Evolutionary conservation across 2,888 invertebrate species (phyloP), one percentile per base, ranked within the genome.

Genomic region (Agrenia bidenticulata): DNA sequence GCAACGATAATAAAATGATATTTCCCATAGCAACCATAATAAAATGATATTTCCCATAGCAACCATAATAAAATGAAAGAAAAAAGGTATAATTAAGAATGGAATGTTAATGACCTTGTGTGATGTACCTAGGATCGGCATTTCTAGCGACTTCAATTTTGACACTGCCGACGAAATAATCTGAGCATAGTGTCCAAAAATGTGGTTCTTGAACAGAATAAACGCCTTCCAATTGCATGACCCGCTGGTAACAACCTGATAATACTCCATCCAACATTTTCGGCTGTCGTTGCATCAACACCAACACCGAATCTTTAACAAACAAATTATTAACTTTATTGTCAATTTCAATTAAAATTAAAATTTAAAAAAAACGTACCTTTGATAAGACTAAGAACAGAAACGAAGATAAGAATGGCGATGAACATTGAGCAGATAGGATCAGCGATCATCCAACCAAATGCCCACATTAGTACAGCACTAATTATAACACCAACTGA

Each of bases 381-480:
- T 77, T 88, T 88, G 76, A 93, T 87, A 73, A 93, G 81, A 42
- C 90, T 87, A 65, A 92, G 78, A 23, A 91, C 95, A 85, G 95
- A 96, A 39, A 90, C 82, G 23, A 89, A 90, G 78, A 98, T 95
- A 26, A 97, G 84, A 24, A 91, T 78, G 11, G 97, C 90, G 76
- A 98, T 98, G 77, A 95, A 94, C 87, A 98, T 93, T 1, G 97
- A 97, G 80, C 97, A 97, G 76, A 98, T 92, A 0, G 97, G 97
- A 82, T 98, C 97, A 5, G 97, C 97, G 77, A 95, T 89, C 93
- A 96, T 94, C 96, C 96, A 97, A 51, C 96, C 96, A 81, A 97
- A 98, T 82, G 87, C 86, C 78, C 91, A 89, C 90, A 98, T 97
- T 7, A 98, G 82, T 53, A 92, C 85, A 0, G 96, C 93, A 0